phyloP scores from a whole-genome alignment of 2,797 vertebrate genomes.

The Lepus townsendii region DNA sequence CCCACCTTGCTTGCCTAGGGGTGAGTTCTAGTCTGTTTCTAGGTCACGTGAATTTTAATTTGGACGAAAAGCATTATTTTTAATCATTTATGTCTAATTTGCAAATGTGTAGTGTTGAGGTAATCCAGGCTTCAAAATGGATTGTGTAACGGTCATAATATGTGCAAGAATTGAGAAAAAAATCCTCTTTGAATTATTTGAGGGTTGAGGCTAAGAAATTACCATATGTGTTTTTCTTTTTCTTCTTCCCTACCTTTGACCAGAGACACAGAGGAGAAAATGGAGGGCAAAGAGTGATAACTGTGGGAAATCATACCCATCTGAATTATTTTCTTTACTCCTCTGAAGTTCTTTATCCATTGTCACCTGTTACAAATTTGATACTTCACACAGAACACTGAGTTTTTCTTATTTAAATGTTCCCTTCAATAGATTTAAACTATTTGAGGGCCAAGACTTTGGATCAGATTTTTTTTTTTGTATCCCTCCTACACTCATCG shows the following conservation, averaged over 20 bases:
- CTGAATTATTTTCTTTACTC: neutral
- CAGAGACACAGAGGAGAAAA: constrained; percentile 16
- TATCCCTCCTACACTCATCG: neutral
- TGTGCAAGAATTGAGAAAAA: neutral
- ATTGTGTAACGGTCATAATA: neutral
- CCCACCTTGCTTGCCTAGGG: neutral
- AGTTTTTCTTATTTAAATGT: neutral
- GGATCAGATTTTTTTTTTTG: neutral
- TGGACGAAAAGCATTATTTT: constrained; percentile 22
- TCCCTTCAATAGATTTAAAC: neutral
- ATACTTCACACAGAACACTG: neutral
- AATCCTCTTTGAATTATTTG: neutral
- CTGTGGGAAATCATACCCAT: neutral
- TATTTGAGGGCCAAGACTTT: neutral
- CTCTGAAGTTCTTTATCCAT: neutral
- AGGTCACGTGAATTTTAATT: constrained; percentile 29
- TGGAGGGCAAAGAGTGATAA: neutral
- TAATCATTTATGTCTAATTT: constrained; percentile 18
- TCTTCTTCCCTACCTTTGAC: constrained; percentile 4
- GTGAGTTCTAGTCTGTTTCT: constrained; percentile 14
- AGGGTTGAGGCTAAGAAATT: neutral
- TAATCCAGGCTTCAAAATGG: neutral
- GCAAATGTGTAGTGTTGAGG: neutral
- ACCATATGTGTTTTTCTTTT: neutral
- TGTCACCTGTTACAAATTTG: neutral